Base-by-base conservation (phyloP, 2,888 invertebrate genomes). In the Hirtodrosophila duncani region DNA sequence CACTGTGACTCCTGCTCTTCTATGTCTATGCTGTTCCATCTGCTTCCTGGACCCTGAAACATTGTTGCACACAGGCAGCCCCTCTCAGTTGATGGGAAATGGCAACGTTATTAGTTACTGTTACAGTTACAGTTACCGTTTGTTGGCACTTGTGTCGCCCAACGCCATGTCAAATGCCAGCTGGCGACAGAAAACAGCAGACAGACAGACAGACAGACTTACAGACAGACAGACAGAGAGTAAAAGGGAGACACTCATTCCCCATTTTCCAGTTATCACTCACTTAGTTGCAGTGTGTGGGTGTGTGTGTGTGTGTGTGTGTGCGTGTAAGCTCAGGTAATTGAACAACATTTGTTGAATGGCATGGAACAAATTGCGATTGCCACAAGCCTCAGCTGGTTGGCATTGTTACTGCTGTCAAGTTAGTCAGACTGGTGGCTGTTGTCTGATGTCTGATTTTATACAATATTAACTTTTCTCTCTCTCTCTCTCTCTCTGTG, bases 281-380 rank as follows among this genome's bases (percentile, higher is more conserved):
- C 43, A 65, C 50, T 53, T 59, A 48, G 58, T 48, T 67, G 49
- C 43, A 38, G 18, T 10, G 21, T 14, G 39, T 17, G 21, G 18
- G 26, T 39, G 16, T 46, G 11, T 37, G 14, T 34, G 48, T 16
- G 10, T 7, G 14, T 31, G 41, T 44, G 34, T 37, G 41, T 18
- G 20, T 38, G 14, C 24, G 36, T 33, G 33, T 41, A 37, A 17
- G 65, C 27, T 18, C 55, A 71, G 58, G 82, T 81, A 75, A 75
- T 81, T 75, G 82, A 75, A 80, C 68, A 80, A 71, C 80, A 75
- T 82, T 82, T 77, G 81, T 68, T 80, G 80, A 81, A 80, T 77
- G 77, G 61, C 72, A 55, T 60, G 61, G 61, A 82, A 80, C 69
- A 65, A 82, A 80, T 81, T 70, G 63, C 57, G 44, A 42, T 17